Percentiles rank a stretch among this genome's conserved stretches.
Evolutionary conservation across 2,888 invertebrate genomes (phyloP).

Genomic region (Machimus rusticus): DNA sequence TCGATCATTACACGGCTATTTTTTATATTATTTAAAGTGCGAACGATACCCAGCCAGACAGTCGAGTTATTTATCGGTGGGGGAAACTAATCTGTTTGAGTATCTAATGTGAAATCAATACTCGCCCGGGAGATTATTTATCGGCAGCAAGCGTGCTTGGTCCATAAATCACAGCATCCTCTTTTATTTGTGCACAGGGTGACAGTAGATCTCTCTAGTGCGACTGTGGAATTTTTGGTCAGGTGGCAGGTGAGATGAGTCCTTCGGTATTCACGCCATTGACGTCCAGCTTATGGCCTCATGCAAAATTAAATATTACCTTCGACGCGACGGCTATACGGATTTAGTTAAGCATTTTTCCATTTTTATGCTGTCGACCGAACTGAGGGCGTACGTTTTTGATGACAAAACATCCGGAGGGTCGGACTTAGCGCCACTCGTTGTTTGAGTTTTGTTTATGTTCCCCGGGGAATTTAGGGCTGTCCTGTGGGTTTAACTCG

Average conservation of each 20-base stretch:
- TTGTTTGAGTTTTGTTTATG: background rate
- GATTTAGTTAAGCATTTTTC: background rate
- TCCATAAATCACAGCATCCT: conserved; percentile 3
- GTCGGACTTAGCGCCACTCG: background rate
- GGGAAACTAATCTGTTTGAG: conserved; percentile 22
- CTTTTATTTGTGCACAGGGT: background rate
- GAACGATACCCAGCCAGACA: background rate
- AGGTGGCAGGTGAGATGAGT: background rate
- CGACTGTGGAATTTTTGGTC: background rate
- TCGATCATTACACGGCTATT: background rate
- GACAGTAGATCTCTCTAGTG: background rate
- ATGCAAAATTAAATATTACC: background rate
- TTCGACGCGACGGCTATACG: background rate
- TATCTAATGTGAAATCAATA: conserved; percentile 25
- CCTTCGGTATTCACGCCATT: background rate
- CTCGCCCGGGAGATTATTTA: conserved; percentile 8
- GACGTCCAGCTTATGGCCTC: background rate
- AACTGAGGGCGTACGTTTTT: background rate
- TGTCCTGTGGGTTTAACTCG: background rate
- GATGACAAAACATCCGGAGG: background rate
- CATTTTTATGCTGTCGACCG: background rate
- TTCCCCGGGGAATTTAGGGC: background rate
- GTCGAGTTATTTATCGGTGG: background rate
- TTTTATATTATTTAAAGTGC: background rate
- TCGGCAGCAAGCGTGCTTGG: background rate